Conservation (phyloP, 2,888 invertebrate species). For the Hypselothyrea guttata region DNA sequence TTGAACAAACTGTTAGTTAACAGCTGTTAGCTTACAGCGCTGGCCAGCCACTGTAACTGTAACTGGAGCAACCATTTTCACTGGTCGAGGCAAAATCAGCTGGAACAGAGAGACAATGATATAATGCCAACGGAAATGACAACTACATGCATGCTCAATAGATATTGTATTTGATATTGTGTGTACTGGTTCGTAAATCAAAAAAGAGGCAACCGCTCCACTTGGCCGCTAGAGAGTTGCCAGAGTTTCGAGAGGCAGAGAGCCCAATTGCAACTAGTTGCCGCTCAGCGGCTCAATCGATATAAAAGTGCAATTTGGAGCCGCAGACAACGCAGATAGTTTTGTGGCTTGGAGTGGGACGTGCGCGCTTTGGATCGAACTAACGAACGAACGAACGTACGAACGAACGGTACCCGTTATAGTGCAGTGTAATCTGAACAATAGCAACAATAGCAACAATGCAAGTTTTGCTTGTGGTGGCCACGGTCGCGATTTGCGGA, state of each 20-base stretch:
- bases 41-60: background rate
- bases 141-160: conserved; percentile 20
- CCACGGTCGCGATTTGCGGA: conserved; percentile 71
- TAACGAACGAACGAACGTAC: too few relatives aligned
- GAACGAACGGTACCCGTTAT: conserved; percentile 24
- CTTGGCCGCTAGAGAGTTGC: conserved; percentile 39
- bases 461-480: conserved; percentile 72
- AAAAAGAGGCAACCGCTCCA: conserved; percentile 52
- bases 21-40: conserved; percentile 1
- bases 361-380: conserved; percentile 46
- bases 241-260: conserved; percentile 16
- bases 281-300: conserved; percentile 35
- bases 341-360: conserved; percentile 68
- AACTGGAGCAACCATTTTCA: conserved; percentile 35
- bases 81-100: conserved; percentile 51
- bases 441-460: conserved; percentile 44
- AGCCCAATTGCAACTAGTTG: conserved; percentile 25
- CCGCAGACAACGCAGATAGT: conserved; percentile 69
- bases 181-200: conserved; percentile 67
- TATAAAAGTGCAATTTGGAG: conserved; percentile 77
- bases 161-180: background rate
- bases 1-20: conserved; percentile 1
- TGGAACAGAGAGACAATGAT: conserved; percentile 57
- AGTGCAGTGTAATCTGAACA: conserved; percentile 48
- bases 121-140: conserved; percentile 72